Conservation (phyloP, 2,797 vertebrate species). For the Orientallactaga sibirica region DNA sequence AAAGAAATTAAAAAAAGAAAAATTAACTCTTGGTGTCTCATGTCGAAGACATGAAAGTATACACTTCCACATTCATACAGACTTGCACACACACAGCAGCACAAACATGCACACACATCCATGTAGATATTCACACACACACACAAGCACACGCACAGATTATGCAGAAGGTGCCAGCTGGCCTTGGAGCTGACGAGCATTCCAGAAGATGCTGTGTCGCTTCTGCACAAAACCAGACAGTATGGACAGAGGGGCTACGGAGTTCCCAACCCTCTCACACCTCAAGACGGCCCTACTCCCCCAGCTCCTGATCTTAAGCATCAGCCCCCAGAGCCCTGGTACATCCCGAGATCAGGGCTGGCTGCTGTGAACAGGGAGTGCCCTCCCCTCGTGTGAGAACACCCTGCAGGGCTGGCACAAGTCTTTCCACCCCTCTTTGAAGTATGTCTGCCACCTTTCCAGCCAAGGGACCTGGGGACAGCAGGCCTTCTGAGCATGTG, state of each 20-base stretch:
- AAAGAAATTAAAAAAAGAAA: no score
- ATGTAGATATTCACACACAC: not conserved
- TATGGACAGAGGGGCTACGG: slow-evolving; percentile 25
- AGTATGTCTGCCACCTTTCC: no score
- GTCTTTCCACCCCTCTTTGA: no score
- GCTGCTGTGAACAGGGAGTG: no score
- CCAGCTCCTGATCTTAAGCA: not conserved
- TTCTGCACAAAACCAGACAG: slow-evolving; percentile 32
- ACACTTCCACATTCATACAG: not conserved
- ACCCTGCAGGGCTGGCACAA: not conserved
- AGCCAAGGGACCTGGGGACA: not conserved
- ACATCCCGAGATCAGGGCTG: not conserved
- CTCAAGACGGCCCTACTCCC: no score
- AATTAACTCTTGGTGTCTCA: no score
- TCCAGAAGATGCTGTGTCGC: slow-evolving; percentile 28
- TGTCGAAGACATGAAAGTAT: not conserved
- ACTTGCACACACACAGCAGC: not conserved
- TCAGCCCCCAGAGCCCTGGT: not conserved
- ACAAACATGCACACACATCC: not conserved
- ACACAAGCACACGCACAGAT: not conserved
- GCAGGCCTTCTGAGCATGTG: not conserved
- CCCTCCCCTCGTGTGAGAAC: not conserved
- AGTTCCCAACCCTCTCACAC: not conserved
- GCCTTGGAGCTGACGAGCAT: slow-evolving; percentile 6
- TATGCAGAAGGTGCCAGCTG: slow-evolving; percentile 60